These are phyloP conservation scores for Hylaea fasciaria DNA, from an alignment of 2,888 invertebrate species.

Conservation along the genomic window DNA sequence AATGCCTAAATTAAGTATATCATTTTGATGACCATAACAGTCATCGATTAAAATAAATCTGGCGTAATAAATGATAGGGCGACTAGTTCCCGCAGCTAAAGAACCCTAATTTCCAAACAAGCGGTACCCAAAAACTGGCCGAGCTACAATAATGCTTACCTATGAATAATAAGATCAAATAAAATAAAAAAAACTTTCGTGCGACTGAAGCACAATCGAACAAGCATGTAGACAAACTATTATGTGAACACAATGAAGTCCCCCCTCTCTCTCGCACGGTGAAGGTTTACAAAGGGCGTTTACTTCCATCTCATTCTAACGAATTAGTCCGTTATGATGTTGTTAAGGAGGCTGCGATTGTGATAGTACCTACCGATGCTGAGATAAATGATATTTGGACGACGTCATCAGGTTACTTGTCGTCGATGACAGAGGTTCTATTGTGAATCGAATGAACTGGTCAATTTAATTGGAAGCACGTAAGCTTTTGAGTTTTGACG, in stretches of 20 bases:
- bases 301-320: slow-evolving; percentile 60
- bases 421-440: not conserved
- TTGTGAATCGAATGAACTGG: not conserved
- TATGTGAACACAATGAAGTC: slow-evolving; percentile 77
- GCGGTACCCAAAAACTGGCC: slow-evolving; percentile 54
- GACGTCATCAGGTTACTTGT: slow-evolving; percentile 21
- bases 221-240: slow-evolving; percentile 78
- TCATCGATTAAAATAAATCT: too few relatives aligned
- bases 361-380: slow-evolving; percentile 36
- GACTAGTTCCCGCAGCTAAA: slow-evolving; percentile 9
- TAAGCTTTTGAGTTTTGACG: too few relatives aligned
- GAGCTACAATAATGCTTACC: slow-evolving; percentile 75
- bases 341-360: slow-evolving; percentile 51
- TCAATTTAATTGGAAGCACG: too few relatives aligned
- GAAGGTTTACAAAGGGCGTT: slow-evolving; percentile 54
- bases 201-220: slow-evolving; percentile 73
- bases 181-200: slow-evolving; percentile 65
- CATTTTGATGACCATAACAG: too few relatives aligned
- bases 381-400: slow-evolving; percentile 35
- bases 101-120: slow-evolving; percentile 50
- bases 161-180: slow-evolving; percentile 81
- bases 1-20: too few relatives aligned
- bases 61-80: not conserved
- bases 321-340: slow-evolving; percentile 65
- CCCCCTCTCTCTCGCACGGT: slow-evolving; percentile 55